These are phyloP conservation scores for Apis cerana DNA, from an alignment of 1,140 invertebrate genomes.

Conservation along the genomic window DNA sequence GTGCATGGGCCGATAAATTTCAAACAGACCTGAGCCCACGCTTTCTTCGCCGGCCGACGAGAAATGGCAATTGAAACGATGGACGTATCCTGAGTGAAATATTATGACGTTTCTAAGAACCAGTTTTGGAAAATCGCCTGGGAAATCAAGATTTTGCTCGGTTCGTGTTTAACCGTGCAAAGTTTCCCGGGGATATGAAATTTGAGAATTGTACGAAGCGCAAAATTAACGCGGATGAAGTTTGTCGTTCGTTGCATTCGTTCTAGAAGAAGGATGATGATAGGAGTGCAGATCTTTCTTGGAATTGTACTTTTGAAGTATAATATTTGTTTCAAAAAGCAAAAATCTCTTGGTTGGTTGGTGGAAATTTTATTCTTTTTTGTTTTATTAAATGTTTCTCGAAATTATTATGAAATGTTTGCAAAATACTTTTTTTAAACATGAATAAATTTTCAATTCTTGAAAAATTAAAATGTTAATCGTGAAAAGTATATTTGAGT, in stretches of 20 bases:
- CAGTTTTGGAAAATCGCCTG: not conserved
- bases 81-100: not conserved
- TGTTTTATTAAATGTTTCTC: too few relatives aligned
- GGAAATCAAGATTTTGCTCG: not conserved
- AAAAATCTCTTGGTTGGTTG: too few relatives aligned
- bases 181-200: not conserved
- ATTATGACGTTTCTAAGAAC: not conserved
- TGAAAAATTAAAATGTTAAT: too few relatives aligned
- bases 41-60: not conserved
- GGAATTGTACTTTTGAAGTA: too few relatives aligned
- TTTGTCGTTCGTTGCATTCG: not conserved
- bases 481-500: too few relatives aligned
- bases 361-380: too few relatives aligned
- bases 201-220: not conserved
- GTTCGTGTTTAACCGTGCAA: not conserved
- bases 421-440: too few relatives aligned
- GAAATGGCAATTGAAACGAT: conserved; percentile 1
- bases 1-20: conserved; percentile 21
- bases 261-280: too few relatives aligned
- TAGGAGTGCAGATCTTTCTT: not conserved
- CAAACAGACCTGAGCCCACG: not conserved
- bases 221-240: not conserved
- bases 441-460: too few relatives aligned
- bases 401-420: too few relatives aligned
- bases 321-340: too few relatives aligned